Conservation (phyloP, 2,113 vertebrate genomes). For the Corythornis cristatus region DNA sequence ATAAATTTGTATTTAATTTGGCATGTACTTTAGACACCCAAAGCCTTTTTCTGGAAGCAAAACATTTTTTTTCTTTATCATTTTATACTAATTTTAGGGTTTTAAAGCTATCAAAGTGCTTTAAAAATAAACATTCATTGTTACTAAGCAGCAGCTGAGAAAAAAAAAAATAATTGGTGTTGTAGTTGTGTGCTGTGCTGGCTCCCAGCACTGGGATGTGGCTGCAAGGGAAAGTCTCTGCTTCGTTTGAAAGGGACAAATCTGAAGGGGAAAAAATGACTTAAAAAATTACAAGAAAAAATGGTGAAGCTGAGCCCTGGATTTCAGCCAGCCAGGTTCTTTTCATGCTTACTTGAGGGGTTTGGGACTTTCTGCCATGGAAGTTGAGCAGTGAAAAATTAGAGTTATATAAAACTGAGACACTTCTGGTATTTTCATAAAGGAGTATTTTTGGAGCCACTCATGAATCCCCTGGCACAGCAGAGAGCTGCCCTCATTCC, state of each 20-base stretch:
- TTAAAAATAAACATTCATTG: slow-evolving; percentile 21
- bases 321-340: not conserved
- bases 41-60: not conserved
- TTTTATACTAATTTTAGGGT: not conserved
- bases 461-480: not conserved
- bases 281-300: not conserved
- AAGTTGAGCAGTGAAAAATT: not conserved
- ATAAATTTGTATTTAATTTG: not conserved
- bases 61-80: slow-evolving; percentile 2
- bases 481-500: not conserved
- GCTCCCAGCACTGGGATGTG: not conserved
- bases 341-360: not conserved
- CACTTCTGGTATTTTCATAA: not conserved
- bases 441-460: slow-evolving; percentile 4
- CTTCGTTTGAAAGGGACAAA: not conserved
- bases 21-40: not conserved
- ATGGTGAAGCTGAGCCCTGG: not conserved
- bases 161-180: not conserved
- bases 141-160: not conserved
- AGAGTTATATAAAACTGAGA: not conserved
- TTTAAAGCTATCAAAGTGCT: not conserved
- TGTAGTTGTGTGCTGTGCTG: not conserved
- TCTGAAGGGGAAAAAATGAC: not conserved
- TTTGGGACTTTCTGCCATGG: not conserved
- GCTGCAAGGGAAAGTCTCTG: not conserved